Percentiles rank a stretch among this genome's conserved stretches.
phyloP scores from a whole-genome alignment of 2,113 vertebrate genomes.

The Tenrec ecaudatus region DNA sequence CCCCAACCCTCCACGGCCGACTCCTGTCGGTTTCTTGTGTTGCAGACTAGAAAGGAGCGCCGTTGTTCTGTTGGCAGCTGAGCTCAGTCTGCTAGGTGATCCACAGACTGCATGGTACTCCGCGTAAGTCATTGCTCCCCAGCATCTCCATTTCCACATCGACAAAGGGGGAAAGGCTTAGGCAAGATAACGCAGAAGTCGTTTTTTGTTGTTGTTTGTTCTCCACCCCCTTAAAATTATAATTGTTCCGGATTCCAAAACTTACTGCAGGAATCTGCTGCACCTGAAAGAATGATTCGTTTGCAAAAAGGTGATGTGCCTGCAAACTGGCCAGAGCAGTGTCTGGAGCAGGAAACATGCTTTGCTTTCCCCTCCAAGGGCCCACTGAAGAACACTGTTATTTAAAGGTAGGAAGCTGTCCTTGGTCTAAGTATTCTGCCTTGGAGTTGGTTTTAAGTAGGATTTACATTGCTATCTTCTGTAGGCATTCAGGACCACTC shows the following conservation, averaged over 20 bases:
- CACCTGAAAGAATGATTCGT: slow-evolving; percentile 28
- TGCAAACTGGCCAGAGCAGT: neutral
- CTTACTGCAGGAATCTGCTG: slow-evolving; percentile 25
- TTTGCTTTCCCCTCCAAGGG: slow-evolving; percentile 16
- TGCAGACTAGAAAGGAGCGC: neutral
- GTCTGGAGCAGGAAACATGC: neutral
- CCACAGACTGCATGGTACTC: neutral
- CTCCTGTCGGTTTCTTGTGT: neutral
- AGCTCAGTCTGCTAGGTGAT: neutral
- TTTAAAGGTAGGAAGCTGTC: neutral
- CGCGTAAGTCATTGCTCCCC: neutral
- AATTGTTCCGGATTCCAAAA: slow-evolving; percentile 33
- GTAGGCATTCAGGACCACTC: neutral
- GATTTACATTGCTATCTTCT: neutral
- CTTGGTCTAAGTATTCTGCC: neutral
- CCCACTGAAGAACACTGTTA: slow-evolving; percentile 8
- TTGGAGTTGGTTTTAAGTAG: neutral
- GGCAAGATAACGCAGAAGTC: neutral
- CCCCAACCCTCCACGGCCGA: neutral
- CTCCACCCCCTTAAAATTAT: slow-evolving; percentile 18
- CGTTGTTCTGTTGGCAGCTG: neutral
- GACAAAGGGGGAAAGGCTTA: neutral
- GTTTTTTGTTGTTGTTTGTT: neutral
- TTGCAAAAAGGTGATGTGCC: slow-evolving; percentile 5
- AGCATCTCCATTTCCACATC: neutral